Conservation (phyloP, 2,797 vertebrate species). For the Sciurus vulgaris region DNA sequence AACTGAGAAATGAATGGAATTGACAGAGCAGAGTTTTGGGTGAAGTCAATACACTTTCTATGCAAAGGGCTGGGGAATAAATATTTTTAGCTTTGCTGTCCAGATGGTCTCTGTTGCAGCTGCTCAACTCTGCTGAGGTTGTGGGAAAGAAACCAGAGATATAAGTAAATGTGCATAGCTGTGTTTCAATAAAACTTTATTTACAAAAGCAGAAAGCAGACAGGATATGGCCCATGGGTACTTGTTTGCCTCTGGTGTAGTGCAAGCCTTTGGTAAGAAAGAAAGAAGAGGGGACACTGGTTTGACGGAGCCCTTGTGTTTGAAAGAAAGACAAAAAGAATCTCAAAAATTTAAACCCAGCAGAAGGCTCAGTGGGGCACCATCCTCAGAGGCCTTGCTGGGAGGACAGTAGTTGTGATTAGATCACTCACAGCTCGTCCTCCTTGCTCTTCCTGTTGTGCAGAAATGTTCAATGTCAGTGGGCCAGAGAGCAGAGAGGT, state of each 20-base stretch:
- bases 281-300: neutral
- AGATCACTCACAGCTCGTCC: neutral
- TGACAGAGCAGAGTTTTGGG: neutral
- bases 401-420: neutral
- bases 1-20: neutral
- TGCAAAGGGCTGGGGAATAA: neutral
- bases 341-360: neutral
- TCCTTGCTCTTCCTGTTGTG: too few species aligned
- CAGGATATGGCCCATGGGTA: neutral
- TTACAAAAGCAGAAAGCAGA: too few species aligned
- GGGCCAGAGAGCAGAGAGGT: neutral
- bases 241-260: neutral
- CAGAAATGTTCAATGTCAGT: too few species aligned
- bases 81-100: neutral
- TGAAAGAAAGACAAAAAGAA: neutral
- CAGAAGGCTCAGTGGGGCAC: neutral
- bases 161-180: neutral
- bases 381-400: neutral
- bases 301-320: neutral
- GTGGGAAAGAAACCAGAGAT: neutral
- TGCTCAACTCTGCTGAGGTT: neutral
- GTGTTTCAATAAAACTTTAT: neutral
- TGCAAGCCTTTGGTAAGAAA: neutral
- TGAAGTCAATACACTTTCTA: too few species aligned
- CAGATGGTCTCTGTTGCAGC: neutral